Evolutionary conservation across 1,140 invertebrate species (phyloP), one percentile per base, ranked within the genome.

Genomic region (Penaeus japonicus): DNA sequence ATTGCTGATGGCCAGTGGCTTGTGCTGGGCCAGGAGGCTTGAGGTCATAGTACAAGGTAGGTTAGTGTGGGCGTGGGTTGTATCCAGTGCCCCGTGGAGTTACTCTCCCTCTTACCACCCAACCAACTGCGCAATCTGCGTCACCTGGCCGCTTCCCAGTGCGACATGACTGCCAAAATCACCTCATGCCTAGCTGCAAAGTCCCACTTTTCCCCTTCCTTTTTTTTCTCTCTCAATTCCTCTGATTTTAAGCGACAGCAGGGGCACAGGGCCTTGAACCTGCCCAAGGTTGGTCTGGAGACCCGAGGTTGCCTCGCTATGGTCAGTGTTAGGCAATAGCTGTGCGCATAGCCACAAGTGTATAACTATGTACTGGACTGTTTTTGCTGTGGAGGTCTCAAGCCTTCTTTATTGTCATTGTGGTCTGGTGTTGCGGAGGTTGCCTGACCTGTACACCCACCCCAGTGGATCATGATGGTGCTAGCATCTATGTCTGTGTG

Each of bases 251-350:
- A 82, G 53, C 53, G 57, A 27, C 57, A 54, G 79, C 79, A 86
- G 75, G 85, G 55, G 85, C 75, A 80, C 65, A 62, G 75, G 85
- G 75, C 55, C 55, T 78, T 86, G 77, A 86, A 86, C 30, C 59
- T 85, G 39, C 78, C 77, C 83, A 84, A 84, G 83, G 83, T 84
- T 53, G 54, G 53, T 84, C 83, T 84, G 83, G 83, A 84, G 79
- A 88, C 87, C 65, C 73, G 80, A 84, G 85, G 79, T 88, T 83
- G 79, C 87, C 84, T 83, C 55, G 87, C 87, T 54, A 88, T 88
- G 87, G 87, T 88, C 87, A 88, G 87, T 88, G 87, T 88, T 88
- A 88, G 87, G 87, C 87, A 88, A 84, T 88, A 88, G 87, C 87
- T 88, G 81, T 81, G 80, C 73, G 62, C 87, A 84, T 54, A 88